phyloP scores from a whole-genome alignment of 2,113 vertebrate species.

The Caracal caracal region DNA sequence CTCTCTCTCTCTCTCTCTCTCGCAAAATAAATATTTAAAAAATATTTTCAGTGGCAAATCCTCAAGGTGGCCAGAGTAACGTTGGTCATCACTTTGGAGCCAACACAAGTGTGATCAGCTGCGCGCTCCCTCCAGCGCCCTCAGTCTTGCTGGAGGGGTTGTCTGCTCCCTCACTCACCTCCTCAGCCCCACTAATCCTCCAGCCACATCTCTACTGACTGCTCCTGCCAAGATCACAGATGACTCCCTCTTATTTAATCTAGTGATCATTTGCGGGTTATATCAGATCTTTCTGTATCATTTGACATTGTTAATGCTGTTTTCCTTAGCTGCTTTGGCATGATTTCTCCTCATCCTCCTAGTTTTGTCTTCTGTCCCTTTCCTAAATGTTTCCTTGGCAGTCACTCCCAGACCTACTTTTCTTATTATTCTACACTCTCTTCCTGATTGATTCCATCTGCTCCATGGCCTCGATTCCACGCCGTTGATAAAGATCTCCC shows the following conservation, averaged over 20 bases:
- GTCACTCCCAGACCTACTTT: neutral
- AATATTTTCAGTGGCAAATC: neutral
- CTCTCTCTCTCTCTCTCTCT: no score
- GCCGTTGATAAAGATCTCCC: neutral
- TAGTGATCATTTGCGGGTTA: neutral
- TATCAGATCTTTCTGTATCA: neutral
- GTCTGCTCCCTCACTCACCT: neutral
- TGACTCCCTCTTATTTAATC: neutral
- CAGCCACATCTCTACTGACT: neutral
- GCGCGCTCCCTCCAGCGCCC: neutral
- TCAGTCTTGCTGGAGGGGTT: neutral
- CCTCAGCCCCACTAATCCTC: neutral
- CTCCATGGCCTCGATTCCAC: neutral
- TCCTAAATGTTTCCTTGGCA: conserved; percentile 11
- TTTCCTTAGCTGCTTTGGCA: neutral
- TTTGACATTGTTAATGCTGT: neutral
- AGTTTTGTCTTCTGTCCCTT: neutral
- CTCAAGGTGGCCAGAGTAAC: neutral
- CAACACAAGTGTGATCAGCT: neutral
- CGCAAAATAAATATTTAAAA: no score
- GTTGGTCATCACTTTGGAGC: neutral
- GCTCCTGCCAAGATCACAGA: neutral
- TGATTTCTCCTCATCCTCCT: neutral
- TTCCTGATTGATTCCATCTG: neutral
- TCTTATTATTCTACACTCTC: neutral